Evolutionary conservation across 1,140 invertebrate species (phyloP), one percentile per base, ranked within the genome.

Genomic region (Papilio dardanus): DNA sequence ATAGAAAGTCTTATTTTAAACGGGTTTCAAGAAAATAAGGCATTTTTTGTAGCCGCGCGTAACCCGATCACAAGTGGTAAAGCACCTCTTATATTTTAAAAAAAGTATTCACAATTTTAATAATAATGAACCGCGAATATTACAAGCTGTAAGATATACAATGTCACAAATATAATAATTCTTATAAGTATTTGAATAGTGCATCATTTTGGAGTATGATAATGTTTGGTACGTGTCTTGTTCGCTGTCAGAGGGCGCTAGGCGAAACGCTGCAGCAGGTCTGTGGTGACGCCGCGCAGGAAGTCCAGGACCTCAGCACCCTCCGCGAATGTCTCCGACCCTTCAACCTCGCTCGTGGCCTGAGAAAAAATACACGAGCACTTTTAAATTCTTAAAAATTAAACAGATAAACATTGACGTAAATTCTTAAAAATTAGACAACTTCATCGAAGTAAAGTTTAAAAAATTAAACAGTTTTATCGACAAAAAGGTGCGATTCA

Each of bases 251-350:
- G 30, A 37, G 54, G 46, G 35, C 50, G 54, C 81, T 89, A 92
- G 62, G 86, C 74, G 76, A 93, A 91, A 74, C 84, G 85, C 65
- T 93, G 87, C 30, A 93, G 74, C 65, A 93, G 86, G 46, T 92
- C 90, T 16, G 91, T 90, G 54, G 90, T 92, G 80, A 93, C 83
- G 74, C 89, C 91, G 71, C 81, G 81, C 31, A 93, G 76, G 80
- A 93, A 91, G 58, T 89, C 88, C 62, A 92, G 87, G 76, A 93
- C 85, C 74, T 93, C 91, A 16, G 77, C 86, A 71, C 79, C 77
- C 5, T 90, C 89, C 71, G 62, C 80, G 12, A 88, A 84, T 12
- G 75, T 68, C 1, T 79, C 77, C 14, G 58, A 62, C 14, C 31
- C 68, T 21, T 79, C 74, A 12, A 77, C 79, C 24, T 73, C 74